Base-by-base conservation (phyloP, 2,113 vertebrate species). In the Poecile atricapillus region DNA sequence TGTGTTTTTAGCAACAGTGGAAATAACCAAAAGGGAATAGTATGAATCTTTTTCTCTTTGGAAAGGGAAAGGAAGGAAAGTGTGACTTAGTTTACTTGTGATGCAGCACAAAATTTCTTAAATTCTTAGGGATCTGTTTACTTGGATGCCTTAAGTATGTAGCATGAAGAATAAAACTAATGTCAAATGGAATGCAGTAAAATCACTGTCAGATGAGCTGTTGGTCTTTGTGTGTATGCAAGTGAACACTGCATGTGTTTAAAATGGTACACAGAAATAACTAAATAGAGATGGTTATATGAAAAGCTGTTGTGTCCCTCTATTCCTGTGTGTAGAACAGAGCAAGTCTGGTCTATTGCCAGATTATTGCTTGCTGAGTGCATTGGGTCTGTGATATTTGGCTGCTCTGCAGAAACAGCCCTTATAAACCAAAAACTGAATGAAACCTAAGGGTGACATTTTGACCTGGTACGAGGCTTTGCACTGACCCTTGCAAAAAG, bases 1-100 rank as follows among this genome's bases (percentile, higher is more conserved):
- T 73, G 12, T 91, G 63, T 79, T 95, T 89, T 88, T 80, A 91
- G 81, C 67, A 91, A 87, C 87, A 91, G 46, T 87, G 50, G 44
- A 95, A 91, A 62, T 79, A 89, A 67, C 23, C 53, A 62, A 23
- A 83, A 44, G 16, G 41, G 49, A 68, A 28, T 70, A 52, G 50
- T 52, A 37, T 14, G 14, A 81, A 49, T 12, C 17, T 22, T 93
- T 76, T 92, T 52, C 25, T 44, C 35, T 73, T 93, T 68, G 58
- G 37, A 64, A 89, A 89, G 33, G 9, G 70, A 91, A 79, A 53
- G 31, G 28, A 37, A 68, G 62, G 63, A 73, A 87, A 85, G 28
- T 56, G 33, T 84, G 58, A 53, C 25, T 58, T 68, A 33, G 23
- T 85, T 94, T 58, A 49, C 20, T 91, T 82, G 49, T 73, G 74